Percentiles rank a stretch among this genome's conserved stretches.
Evolutionary conservation across 2,888 invertebrate genomes (phyloP).

Genomic region (Euproctis similis): DNA sequence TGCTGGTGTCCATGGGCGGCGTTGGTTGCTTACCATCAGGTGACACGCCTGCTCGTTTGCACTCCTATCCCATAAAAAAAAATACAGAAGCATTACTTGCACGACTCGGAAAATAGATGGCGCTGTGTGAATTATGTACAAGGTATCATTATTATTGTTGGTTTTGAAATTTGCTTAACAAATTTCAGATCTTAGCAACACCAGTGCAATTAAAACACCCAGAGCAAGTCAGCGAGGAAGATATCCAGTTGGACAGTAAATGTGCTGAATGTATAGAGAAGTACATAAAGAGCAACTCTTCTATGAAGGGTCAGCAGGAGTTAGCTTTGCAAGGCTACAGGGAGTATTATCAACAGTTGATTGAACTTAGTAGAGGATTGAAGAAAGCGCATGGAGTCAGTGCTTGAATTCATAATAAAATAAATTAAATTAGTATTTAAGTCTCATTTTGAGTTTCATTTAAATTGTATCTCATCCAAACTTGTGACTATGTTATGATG

Average conservation of each 20-base stretch:
- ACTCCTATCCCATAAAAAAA: too few species aligned
- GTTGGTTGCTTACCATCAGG: too few species aligned
- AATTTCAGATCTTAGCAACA: conserved; percentile 53
- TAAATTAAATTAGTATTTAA: conserved; percentile 41
- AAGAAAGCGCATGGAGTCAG: conserved; percentile 81
- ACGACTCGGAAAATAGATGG: too few species aligned
- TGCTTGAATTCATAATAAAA: conserved; percentile 25
- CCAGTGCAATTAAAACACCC: conserved; percentile 58
- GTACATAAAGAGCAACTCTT: conserved; percentile 77
- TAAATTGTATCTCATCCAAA: too few species aligned
- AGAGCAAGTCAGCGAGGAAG: conserved; percentile 69
- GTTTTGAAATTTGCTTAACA: too few species aligned
- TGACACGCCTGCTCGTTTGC: too few species aligned
- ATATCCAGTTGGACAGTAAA: conserved; percentile 71
- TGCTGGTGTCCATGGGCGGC: too few species aligned
- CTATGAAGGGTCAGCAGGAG: conserved; percentile 81
- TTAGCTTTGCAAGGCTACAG: conserved; percentile 82
- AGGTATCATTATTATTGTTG: too few species aligned
- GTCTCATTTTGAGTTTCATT: conserved; percentile 17
- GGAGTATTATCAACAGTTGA: conserved; percentile 78
- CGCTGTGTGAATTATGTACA: too few species aligned
- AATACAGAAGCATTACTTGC: too few species aligned
- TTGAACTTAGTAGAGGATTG: conserved; percentile 77
- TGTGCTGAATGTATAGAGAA: conserved; percentile 76
- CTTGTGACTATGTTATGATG: too few species aligned